These are phyloP conservation scores for Tolypeutes matacus DNA, from an alignment of 2,797 vertebrate genomes.

Conservation along the genomic window DNA sequence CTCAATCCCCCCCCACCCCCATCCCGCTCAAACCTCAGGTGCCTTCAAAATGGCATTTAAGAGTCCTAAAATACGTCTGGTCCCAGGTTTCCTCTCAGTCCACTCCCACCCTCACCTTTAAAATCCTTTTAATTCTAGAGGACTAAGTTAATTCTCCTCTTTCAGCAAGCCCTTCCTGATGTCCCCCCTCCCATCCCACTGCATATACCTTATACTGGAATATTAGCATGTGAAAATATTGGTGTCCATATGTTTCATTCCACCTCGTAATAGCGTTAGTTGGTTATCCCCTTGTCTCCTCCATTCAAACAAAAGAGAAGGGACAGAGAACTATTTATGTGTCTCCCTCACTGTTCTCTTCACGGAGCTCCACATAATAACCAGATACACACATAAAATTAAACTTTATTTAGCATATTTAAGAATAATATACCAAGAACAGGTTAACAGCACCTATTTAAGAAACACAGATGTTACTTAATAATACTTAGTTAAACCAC, in stretches of 20 bases:
- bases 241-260: neutral
- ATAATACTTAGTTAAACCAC: constrained; percentile 76
- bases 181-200: neutral
- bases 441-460: constrained; percentile 82
- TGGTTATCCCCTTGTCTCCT: constrained; percentile 26
- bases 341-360: neutral
- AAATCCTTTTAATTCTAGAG: constrained; percentile 57
- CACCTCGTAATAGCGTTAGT: neutral
- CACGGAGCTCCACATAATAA: neutral
- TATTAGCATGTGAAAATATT: neutral
- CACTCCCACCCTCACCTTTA: neutral
- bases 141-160: neutral
- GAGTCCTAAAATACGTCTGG: neutral
- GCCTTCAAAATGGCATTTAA: neutral
- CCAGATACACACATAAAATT: constrained; percentile 71
- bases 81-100: neutral
- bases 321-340: neutral
- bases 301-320: constrained; percentile 7
- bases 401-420: constrained; percentile 82
- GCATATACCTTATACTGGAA: neutral
- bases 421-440: constrained; percentile 77
- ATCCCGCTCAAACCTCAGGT: neutral
- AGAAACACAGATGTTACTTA: constrained; percentile 77
- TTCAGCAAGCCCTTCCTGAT: neutral
- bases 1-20: no score